Evolutionary conservation across 2,113 vertebrate genomes (phyloP), one percentile per base, ranked within the genome.

Genomic region (Seriola rivoliana): DNA sequence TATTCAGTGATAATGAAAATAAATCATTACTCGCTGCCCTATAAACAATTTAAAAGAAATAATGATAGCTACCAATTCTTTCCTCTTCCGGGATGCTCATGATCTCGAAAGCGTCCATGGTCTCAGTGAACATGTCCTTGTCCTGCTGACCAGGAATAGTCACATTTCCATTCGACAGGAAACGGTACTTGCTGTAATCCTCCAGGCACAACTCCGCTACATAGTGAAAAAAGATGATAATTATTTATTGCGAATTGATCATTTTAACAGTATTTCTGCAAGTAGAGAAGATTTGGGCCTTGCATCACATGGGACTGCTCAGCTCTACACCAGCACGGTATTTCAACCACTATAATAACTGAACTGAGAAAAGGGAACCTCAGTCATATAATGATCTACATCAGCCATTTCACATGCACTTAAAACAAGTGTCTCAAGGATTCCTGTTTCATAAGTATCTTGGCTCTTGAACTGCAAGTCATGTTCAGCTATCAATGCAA

Each of bases 61-160:
- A 29, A 48, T 10, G 2, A 64, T 8, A 19, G 1, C 5, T 83
- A 93, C 93, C 93, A 9, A 23, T 81, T 50, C 29, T 83, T 60
- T 94, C 93, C 0, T 92, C 93, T 12, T 99, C 97, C n/a, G 97
- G 95, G 88, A 99, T 95, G 81, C 98, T 87, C 98, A 99, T 99
- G 90, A 99, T 99, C 82, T 95, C 94, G 95, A 99, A 98, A 79
- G 98, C 97, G 19, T 99, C 97, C 96, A 97, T 94, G 76, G 98
- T 99, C 88, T 99, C 98, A 36, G 93, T 91, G 87, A 97, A 99
- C 93, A 99, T 84, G 86, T 99, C 98, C 80, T 96, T 99, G 94
- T 99, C 98, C 89, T 99, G 97, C 88, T 99, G 98, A 4, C 98
- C 98, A 0, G 98, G 97, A 80, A 99, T 97, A 0, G 97, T 99